Base-by-base conservation (phyloP, 2,113 vertebrate species). In the Aleadryas rufinucha region DNA sequence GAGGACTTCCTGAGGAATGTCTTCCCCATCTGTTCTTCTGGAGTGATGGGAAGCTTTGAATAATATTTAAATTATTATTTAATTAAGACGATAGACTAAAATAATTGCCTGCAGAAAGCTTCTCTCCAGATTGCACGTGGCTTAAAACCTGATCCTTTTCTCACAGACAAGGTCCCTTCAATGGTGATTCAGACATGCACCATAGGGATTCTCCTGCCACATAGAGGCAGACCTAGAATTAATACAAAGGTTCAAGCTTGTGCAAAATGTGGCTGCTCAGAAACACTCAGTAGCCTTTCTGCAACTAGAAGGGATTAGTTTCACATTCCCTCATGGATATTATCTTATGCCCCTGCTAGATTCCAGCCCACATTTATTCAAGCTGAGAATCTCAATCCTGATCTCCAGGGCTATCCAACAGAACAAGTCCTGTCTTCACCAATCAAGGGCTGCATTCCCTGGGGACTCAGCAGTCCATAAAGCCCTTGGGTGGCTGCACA, bases 211-310 rank as follows among this genome's bases (percentile, higher is more conserved):
- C 76, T 66, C 56, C 80, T 68, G 47, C 31, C 66, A 50, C 3
- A 15, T 0, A 13, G 0, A 65, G 54, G 28, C 33, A 75, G 7
- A 49, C 16, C 23, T 18, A 19, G 33, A 72, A 79, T 15, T 23
- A 60, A 49, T 2, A 14, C 13, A 59, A 33, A 82, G 7, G 23
- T 7, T 65, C 52, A 49, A 63, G 35, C 15, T 71, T 23, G 14
- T 47, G 53, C 65, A 39, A 64, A 72, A 56, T 3, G 24, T 26
- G 35, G n/a, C 71, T 80, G 54, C 75, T 77, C 41, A 39, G 31
- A 80, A 86, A 79, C 26, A 47, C 17, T 66, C 26, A 6, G 53
- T 1, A 49, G 30, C 21, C 63, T 35, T 84, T 63, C 37, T 65
- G 71, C 37, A 83, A 12, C 24, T 16, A 17, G 42, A 88, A 70